These are phyloP conservation scores for Liasis olivaceus DNA, from an alignment of 2,797 vertebrate genomes.

Conservation along the genomic window DNA sequence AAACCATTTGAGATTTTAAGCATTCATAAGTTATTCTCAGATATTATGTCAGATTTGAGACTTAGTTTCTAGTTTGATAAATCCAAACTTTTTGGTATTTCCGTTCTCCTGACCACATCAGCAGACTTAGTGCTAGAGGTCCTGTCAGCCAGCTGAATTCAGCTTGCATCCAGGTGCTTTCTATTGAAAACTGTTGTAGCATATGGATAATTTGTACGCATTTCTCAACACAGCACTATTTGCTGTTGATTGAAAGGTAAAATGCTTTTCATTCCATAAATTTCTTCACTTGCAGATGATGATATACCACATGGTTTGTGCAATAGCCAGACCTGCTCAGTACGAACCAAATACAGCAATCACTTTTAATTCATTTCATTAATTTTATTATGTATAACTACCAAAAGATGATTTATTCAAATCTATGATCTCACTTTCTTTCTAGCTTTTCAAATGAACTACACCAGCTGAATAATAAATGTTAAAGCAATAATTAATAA, in stretches of 20 bases:
- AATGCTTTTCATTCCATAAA: neutral
- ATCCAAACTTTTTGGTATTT: neutral
- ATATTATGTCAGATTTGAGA: neutral
- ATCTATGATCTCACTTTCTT: neutral
- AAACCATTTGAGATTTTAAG: neutral
- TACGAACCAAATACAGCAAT: neutral
- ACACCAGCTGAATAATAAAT: neutral
- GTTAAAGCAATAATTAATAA: neutral
- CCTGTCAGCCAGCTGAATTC: neutral
- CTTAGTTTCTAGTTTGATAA: neutral
- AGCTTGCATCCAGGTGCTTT: neutral
- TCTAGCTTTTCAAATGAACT: neutral
- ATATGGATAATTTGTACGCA: neutral
- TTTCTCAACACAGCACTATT: neutral
- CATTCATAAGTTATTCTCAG: neutral
- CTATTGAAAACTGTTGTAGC: neutral
- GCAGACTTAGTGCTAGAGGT: neutral
- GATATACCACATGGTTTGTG: neutral
- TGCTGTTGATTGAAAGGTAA: neutral
- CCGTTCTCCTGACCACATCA: neutral
- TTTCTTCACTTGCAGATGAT: neutral
- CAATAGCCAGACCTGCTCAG: neutral
- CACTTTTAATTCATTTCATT: neutral
- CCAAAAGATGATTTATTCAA: neutral
- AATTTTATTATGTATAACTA: neutral